Conservation (phyloP, 2,797 vertebrate species). For the Enteromius anoplus region DNA sequence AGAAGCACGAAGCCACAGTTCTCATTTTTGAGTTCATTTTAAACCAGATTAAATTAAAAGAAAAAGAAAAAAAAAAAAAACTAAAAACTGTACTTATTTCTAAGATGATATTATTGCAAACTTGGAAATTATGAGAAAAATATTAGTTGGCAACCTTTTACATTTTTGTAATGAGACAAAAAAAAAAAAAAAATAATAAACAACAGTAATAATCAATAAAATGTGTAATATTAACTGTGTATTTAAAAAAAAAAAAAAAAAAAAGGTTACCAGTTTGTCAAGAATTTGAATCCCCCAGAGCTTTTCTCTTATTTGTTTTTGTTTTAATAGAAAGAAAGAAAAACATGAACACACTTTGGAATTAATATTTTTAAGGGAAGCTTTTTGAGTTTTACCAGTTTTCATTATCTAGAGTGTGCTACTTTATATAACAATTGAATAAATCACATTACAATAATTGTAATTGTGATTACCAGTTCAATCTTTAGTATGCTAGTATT, state of each 20-base stretch:
- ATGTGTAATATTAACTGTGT: no score
- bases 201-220: neutral
- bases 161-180: neutral
- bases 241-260: no score
- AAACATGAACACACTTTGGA: no score
- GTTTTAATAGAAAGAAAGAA: no score
- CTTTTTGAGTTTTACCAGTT: no score
- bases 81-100: neutral
- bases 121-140: neutral
- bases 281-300: no score
- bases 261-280: no score
- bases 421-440: neutral
- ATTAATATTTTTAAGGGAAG: neutral
- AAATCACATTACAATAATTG: neutral
- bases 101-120: neutral
- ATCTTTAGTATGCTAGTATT: neutral
- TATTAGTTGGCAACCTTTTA: no score
- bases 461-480: neutral
- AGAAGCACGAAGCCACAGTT: neutral
- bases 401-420: neutral
- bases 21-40: neutral
- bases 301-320: neutral
- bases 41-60: neutral
- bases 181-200: neutral
- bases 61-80: neutral